Evolutionary conservation across 2,888 invertebrate species (phyloP).

Genomic region (Rosalia funebris): DNA sequence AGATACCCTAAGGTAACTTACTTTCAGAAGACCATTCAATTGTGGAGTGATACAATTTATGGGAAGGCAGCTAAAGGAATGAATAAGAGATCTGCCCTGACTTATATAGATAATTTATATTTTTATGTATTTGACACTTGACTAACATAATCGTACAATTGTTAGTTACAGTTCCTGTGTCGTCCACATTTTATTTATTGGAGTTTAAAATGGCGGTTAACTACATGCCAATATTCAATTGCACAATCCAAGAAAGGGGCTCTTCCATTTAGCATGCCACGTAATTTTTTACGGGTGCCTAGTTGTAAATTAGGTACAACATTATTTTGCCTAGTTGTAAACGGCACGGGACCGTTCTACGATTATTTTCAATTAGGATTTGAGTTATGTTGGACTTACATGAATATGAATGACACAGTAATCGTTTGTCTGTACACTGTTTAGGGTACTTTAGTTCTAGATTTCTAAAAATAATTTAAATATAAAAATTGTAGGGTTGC

Average conservation of each 20-base stretch:
- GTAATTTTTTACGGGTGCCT: not conserved
- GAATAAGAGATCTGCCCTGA: not conserved
- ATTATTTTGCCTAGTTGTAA: not conserved
- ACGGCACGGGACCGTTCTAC: not conserved
- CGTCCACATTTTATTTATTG: constrained; percentile 17
- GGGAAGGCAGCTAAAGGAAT: constrained; percentile 2
- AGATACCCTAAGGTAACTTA: too few relatives aligned
- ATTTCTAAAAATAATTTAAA: too few relatives aligned
- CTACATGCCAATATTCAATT: not conserved
- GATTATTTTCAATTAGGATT: too few relatives aligned
- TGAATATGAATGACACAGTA: too few relatives aligned
- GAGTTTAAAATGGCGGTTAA: constrained; percentile 10
- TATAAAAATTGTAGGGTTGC: too few relatives aligned
- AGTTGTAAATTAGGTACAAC: not conserved
- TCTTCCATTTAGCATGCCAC: not conserved
- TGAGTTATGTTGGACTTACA: too few relatives aligned
- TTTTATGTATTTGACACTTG: constrained; percentile 35
- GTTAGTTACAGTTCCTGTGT: constrained; percentile 18
- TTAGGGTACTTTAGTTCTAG: too few relatives aligned
- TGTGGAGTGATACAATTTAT: constrained; percentile 19
- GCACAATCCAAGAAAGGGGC: not conserved
- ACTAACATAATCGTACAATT: constrained; percentile 37
- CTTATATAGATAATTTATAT: constrained; percentile 9
- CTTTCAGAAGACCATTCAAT: too few relatives aligned
- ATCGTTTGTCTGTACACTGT: too few relatives aligned